Percentiles rank a stretch among this genome's conserved stretches.
phyloP scores from a whole-genome alignment of 2,113 vertebrate genomes.

The Galbula dea region DNA sequence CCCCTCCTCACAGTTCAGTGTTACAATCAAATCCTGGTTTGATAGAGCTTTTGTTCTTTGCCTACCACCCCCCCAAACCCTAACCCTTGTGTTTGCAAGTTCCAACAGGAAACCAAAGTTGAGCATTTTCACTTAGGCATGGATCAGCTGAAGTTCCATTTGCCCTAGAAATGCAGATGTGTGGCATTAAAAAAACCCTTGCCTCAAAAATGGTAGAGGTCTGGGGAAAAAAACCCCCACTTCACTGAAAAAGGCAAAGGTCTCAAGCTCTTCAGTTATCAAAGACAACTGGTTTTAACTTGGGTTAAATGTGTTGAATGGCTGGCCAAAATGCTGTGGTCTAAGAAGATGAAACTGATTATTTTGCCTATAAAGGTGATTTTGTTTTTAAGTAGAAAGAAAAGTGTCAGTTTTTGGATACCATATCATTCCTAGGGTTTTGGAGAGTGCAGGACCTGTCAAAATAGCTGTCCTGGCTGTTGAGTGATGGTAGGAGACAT shows the following conservation, averaged over 20 bases:
- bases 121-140: background rate
- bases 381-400: background rate
- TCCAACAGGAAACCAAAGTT: background rate
- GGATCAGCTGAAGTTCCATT: background rate
- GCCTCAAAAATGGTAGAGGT: background rate
- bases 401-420: background rate
- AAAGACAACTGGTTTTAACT: background rate
- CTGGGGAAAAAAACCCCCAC: background rate
- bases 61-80: accelerated
- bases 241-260: background rate
- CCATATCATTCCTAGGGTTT: background rate
- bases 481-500: background rate
- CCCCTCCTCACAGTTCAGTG: background rate
- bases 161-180: background rate
- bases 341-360: background rate
- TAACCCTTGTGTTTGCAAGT: too few relatives aligned
- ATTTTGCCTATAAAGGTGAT: background rate
- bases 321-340: background rate
- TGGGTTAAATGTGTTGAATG: background rate
- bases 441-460: background rate
- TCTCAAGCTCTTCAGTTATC: background rate
- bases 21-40: background rate
- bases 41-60: background rate
- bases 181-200: background rate
- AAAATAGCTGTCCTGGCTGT: background rate